These are phyloP conservation scores for Pseudolycoriella hygida DNA, from an alignment of 2,888 invertebrate species.

Conservation along the genomic window DNA sequence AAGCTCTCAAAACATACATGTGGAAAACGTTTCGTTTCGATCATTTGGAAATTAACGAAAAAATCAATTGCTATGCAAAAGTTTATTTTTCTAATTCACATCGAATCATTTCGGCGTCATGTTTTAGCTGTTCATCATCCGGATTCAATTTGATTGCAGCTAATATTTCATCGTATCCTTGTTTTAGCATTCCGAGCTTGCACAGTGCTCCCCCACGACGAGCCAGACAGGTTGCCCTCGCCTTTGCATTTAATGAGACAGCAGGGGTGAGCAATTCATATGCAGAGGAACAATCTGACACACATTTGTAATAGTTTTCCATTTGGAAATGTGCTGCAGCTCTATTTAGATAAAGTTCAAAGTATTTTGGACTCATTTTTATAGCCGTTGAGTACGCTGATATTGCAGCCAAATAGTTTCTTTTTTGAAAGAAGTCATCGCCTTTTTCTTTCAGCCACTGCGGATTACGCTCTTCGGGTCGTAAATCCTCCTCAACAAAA, in stretches of 20 bases:
- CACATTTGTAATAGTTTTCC: conserved; percentile 55
- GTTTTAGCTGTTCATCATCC: conserved; percentile 38
- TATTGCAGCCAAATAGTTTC: conserved; percentile 61
- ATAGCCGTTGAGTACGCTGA: conserved; percentile 70
- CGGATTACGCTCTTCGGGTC: conserved; percentile 67
- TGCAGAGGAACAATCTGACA: conserved; percentile 44
- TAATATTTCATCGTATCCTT: conserved; percentile 57
- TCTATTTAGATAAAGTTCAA: conserved; percentile 56
- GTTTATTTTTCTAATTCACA: conserved; percentile 7
- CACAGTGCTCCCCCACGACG: conserved; percentile 58
- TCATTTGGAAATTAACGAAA: no score
- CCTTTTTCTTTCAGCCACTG: conserved; percentile 69
- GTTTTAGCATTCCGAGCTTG: conserved; percentile 45
- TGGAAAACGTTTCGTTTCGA: no score
- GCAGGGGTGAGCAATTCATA: conserved; percentile 56
- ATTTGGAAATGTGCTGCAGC: conserved; percentile 63
- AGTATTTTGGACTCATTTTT: conserved; percentile 44
- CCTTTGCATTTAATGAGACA: conserved; percentile 49
- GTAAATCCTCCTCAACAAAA: conserved; percentile 50
- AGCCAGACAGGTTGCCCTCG: conserved; percentile 54
- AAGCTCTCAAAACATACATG: no score
- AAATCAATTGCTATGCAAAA: no score
- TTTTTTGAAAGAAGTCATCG: conserved; percentile 53
- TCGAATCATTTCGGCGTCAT: conserved; percentile 24
- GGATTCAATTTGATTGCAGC: conserved; percentile 51